Evolutionary conservation across 2,113 vertebrate species (phyloP).

Genomic region (Gymnarchus niloticus): DNA sequence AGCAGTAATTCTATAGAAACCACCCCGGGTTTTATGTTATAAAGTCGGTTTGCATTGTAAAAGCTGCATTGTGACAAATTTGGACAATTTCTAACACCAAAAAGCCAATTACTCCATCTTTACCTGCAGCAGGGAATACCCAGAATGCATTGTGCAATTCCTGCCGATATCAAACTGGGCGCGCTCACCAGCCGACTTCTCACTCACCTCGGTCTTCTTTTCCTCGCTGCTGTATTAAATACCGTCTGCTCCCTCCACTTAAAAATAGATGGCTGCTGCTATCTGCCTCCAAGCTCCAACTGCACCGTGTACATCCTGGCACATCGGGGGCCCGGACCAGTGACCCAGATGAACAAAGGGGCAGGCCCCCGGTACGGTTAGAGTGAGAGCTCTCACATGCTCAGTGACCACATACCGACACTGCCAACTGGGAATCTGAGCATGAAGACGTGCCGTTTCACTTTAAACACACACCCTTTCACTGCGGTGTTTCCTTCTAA

Average conservation of each 20-base stretch:
- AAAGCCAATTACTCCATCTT: background rate
- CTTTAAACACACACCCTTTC: too few relatives aligned
- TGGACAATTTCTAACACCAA: background rate
- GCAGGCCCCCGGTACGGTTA: too few relatives aligned
- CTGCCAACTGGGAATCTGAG: background rate
- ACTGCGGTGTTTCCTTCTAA: too few relatives aligned
- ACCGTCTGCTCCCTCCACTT: background rate
- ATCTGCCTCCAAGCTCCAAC: background rate
- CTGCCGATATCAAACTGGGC: background rate
- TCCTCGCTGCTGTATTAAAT: background rate
- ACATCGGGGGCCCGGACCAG: background rate
- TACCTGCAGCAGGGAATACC: background rate
- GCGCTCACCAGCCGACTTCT: background rate
- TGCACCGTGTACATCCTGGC: background rate
- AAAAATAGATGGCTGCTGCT: constrained; percentile 9
- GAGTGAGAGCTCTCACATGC: too few relatives aligned
- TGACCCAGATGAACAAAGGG: background rate
- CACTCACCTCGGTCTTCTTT: background rate
- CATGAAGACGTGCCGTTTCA: background rate
- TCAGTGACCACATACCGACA: too few relatives aligned
- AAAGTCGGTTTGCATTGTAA: background rate
- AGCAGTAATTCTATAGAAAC: background rate
- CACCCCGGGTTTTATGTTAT: background rate
- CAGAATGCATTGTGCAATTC: background rate
- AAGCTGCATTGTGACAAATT: background rate